Evolutionary conservation across 2,888 invertebrate species (phyloP).

Genomic region (Ectemnius cavifrons): DNA sequence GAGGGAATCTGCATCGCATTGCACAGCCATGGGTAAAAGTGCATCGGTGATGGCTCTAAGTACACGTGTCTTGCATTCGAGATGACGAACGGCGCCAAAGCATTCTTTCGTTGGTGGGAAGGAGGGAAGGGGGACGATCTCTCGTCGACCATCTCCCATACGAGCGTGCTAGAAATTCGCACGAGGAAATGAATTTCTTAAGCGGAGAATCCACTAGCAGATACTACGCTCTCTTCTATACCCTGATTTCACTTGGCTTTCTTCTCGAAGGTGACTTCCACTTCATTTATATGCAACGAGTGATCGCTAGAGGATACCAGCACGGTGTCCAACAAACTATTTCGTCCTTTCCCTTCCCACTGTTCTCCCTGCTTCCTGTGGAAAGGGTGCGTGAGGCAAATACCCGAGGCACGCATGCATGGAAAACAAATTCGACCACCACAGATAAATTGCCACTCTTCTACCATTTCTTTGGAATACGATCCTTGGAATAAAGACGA

Average conservation of each 20-base stretch:
- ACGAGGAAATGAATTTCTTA: slow-evolving; percentile 28
- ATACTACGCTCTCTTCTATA: background rate
- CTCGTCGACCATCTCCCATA: background rate
- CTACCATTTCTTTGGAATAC: background rate
- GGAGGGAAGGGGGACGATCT: too few relatives aligned
- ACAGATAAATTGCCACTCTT: slow-evolving; percentile 7
- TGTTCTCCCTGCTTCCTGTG: slow-evolving; percentile 30
- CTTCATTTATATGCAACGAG: slow-evolving; percentile 66
- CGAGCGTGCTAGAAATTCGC: slow-evolving; percentile 45
- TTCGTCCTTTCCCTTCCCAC: slow-evolving; percentile 45
- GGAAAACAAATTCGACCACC: slow-evolving; percentile 45
- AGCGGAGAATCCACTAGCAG: background rate
- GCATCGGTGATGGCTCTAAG: too few relatives aligned
- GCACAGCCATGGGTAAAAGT: too few relatives aligned
- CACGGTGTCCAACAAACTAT: slow-evolving; percentile 63
- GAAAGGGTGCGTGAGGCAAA: slow-evolving; percentile 55
- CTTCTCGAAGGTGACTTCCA: slow-evolving; percentile 16
- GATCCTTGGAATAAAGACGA: background rate
- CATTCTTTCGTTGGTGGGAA: too few relatives aligned
- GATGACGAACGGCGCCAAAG: too few relatives aligned
- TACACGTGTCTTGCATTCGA: too few relatives aligned
- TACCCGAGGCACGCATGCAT: slow-evolving; percentile 51
- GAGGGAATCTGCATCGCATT: too few relatives aligned
- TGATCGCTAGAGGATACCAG: slow-evolving; percentile 65
- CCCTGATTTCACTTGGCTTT: slow-evolving; percentile 26